Base-by-base conservation (phyloP, 2,113 vertebrate species). In the Elaphurus davidianus region DNA sequence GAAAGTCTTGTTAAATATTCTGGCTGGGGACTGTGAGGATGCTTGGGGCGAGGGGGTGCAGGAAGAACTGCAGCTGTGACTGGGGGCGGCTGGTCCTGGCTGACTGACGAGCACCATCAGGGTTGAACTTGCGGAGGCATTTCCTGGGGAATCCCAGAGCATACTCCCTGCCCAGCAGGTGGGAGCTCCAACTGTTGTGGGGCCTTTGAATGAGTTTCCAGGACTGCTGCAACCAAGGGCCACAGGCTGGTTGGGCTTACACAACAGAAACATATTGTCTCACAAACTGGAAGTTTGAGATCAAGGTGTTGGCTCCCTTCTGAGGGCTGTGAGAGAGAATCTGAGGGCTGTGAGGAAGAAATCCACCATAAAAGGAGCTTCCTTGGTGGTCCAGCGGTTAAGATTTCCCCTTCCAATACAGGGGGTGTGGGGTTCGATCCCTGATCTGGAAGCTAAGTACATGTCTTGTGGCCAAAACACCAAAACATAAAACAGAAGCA, bases 11-110 rank as follows among this genome's bases (percentile, higher is more conserved):
- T 82, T 36, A 55, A 19, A 25, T 17, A 43, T 47, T 74, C 79
- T 21, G 47, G 50, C 47, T 36, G 79, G 33, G 79, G 50, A 82
- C 40, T 47, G 43, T 85, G 45, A 74, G 3, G 47, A 45, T 19
- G 36, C 60, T 36, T 6, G 9, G 54, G 43, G 33, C 1, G 6
- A 40, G 36, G 25, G 0, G 3, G 25, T 57, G 0, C 10, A 19
- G 55, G 67, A 54, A 33, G 50, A 33, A 3, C 47, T 81, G 30
- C 27, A 59, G 64, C 45, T 67, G 28, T 4, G 54, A 54, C 25
- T 23, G 55, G 43, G 62, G 33, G 60, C 45, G 47, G 60, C 40
- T 33, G 62, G 79, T 47, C 79, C 45, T 7, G 3, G 52, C 64
- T 88, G 36, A 27, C 33, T 36, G 14, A 10, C 54, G 40, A 54